A percentile compares a stretch with the other conserved stretches of the same genome.
Evolutionary conservation across 2,113 vertebrate species (phyloP).

Genomic region (Cariama cristata): DNA sequence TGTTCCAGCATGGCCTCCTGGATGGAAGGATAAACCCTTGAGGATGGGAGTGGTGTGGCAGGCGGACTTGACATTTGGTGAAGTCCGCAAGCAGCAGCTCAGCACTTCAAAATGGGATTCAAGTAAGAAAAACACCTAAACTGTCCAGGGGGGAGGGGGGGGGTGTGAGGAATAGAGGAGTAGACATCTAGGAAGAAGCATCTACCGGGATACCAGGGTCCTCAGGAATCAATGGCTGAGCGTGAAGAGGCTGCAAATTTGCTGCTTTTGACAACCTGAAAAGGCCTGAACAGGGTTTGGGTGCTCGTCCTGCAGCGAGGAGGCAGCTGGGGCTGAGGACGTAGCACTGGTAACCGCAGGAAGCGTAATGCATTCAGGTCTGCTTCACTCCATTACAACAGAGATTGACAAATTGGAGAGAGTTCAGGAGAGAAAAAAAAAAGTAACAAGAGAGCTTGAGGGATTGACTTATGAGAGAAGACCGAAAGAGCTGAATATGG

Average conservation of each 20-base stretch:
- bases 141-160: background rate
- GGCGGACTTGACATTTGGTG: background rate
- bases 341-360: background rate
- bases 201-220: background rate
- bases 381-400: conserved; percentile 39
- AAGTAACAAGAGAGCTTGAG: conserved; percentile 56
- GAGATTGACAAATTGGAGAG: conserved; percentile 66
- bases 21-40: background rate
- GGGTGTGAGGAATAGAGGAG: background rate
- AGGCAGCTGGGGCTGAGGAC: background rate
- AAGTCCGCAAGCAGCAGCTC: background rate
- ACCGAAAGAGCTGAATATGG: conserved; percentile 69
- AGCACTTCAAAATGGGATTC: background rate
- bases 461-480: conserved; percentile 68
- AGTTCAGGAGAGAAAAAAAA: conserved; percentile 30
- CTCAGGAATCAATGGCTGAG: fast-evolving
- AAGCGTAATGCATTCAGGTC: conserved; percentile 59
- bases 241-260: background rate
- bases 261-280: background rate
- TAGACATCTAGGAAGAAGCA: background rate
- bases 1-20: background rate
- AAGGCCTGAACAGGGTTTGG: background rate
- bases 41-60: fast-evolving
- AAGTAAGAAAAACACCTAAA: background rate
- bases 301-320: background rate